Conservation (phyloP, 1,140 invertebrate genomes). For the Apis cerana region DNA sequence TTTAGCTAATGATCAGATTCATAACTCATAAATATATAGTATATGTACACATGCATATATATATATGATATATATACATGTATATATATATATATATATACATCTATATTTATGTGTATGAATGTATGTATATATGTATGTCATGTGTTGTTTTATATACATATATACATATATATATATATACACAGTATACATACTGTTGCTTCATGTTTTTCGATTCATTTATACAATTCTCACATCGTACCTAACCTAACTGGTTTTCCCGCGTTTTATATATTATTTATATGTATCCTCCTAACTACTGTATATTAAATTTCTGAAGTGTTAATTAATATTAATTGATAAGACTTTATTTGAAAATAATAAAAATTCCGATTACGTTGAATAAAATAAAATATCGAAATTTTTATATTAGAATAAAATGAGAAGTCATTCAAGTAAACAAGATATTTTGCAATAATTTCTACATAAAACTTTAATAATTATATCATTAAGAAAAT, state of each 20-base stretch:
- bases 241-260: conserved; percentile 54
- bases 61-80: too few relatives aligned
- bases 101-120: neutral
- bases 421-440: neutral
- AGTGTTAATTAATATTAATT: neutral
- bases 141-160: neutral
- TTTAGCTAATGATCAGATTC: conserved; percentile 10
- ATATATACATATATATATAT: neutral
- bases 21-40: conserved; percentile 30
- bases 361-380: neutral
- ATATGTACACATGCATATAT: too few relatives aligned
- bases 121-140: too few relatives aligned
- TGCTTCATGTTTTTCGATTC: neutral
- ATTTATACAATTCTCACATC: conserved; percentile 7
- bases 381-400: neutral
- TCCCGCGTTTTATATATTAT: conserved; percentile 45
- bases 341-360: too few relatives aligned
- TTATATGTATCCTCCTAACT: neutral
- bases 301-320: neutral
- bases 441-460: neutral
- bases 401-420: neutral
- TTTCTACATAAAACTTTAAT: neutral
- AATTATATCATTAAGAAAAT: neutral
- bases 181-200: too few relatives aligned
- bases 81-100: too few relatives aligned